Conservation (phyloP, 2,888 invertebrate species). For the Melieria crassipennis region DNA sequence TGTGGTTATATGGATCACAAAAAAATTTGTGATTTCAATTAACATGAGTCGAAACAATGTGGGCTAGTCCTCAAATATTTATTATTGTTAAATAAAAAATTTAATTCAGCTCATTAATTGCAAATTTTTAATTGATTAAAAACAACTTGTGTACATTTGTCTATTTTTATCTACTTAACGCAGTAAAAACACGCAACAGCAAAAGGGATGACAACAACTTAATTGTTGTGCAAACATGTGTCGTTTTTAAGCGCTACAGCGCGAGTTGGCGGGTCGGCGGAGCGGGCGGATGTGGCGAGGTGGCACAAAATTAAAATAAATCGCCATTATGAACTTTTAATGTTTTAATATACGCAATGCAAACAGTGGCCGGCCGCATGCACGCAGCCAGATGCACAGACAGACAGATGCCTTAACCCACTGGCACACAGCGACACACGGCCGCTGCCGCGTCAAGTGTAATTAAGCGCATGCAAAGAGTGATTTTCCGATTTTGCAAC, state of each 20-base stretch:
- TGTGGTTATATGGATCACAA: too few relatives aligned
- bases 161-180: neutral
- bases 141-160: neutral
- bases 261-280: constrained; percentile 2
- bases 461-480: neutral
- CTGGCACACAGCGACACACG: too few relatives aligned
- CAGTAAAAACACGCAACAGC: neutral
- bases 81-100: too few relatives aligned
- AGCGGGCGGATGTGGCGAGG: constrained; percentile 13
- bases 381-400: constrained; percentile 13
- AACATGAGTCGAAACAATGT: too few relatives aligned
- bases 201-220: constrained; percentile 12
- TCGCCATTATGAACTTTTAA: neutral
- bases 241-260: constrained; percentile 1
- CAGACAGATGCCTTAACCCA: neutral
- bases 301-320: constrained; percentile 9
- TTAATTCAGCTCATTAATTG: too few relatives aligned
- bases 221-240: constrained; percentile 24
- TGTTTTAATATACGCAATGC: neutral
- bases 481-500: neutral
- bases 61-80: too few relatives aligned
- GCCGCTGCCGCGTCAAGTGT: neutral
- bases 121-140: too few relatives aligned
- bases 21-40: too few relatives aligned
- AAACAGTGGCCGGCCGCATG: neutral